phyloP scores from a whole-genome alignment of 2,888 invertebrate genomes.

The Timema podura region DNA sequence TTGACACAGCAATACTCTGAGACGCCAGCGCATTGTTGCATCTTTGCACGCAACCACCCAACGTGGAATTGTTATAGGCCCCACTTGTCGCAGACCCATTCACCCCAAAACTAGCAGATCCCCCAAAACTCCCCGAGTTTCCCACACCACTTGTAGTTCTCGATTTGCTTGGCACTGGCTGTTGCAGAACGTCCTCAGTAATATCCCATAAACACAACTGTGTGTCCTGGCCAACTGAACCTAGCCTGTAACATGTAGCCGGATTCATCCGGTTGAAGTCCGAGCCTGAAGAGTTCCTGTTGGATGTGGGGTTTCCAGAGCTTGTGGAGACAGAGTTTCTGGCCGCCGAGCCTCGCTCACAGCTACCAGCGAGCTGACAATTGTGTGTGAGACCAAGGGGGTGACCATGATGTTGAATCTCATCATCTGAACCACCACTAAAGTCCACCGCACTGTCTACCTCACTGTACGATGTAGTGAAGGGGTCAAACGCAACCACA shows the following conservation, averaged over 20 bases:
- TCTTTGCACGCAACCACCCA: conserved; percentile 19
- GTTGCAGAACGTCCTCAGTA: conserved; percentile 87
- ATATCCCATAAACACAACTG: conserved; percentile 98
- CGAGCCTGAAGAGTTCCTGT: conserved; percentile 45
- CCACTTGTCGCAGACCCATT: conserved; percentile 28
- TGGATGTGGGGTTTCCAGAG: conserved; percentile 40
- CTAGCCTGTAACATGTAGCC: conserved; percentile 75
- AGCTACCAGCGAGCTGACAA: conserved; percentile 37
- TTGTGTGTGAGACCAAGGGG: conserved; percentile 32
- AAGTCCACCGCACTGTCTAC: conserved; percentile 49
- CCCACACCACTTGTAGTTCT: conserved; percentile 39
- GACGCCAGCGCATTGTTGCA: conserved; percentile 27
- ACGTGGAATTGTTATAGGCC: conserved; percentile 24
- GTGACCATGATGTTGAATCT: conserved; percentile 31
- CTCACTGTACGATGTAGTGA: conserved; percentile 66
- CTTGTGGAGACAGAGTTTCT: conserved; percentile 28
- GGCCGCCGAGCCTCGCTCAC: conserved; percentile 33
- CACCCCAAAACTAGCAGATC: conserved; percentile 36
- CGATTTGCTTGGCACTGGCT: conserved; percentile 55
- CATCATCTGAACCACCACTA: conserved; percentile 34
- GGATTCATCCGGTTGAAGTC: conserved; percentile 43
- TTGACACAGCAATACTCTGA: conserved; percentile 24
- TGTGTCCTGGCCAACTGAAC: conserved; percentile 96
- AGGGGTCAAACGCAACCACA: conserved; percentile 91
- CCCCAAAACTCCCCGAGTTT: conserved; percentile 39